These are phyloP conservation scores for Equus quagga DNA, from an alignment of 2,113 vertebrate species.

Conservation along the genomic window DNA sequence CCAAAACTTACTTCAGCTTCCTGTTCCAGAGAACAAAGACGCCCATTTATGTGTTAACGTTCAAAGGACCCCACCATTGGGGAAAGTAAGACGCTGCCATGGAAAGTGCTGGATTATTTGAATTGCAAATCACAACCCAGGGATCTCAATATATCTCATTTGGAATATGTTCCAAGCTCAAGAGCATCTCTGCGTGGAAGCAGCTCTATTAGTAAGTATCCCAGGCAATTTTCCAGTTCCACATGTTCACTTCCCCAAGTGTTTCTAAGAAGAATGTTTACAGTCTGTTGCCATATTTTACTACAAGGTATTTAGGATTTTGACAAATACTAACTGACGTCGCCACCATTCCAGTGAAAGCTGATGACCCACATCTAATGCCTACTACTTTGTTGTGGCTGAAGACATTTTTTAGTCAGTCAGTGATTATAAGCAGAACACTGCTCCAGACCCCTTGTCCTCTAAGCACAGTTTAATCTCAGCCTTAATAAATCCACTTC, in stretches of 20 bases:
- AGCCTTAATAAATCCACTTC: neutral
- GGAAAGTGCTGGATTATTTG: constrained; percentile 45
- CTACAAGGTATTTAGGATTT: constrained; percentile 81
- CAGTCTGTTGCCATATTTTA: constrained; percentile 77
- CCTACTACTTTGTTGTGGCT: constrained; percentile 53
- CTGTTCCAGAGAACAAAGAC: constrained; percentile 61
- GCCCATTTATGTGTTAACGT: constrained; percentile 46
- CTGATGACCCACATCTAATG: constrained; percentile 82
- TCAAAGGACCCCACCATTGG: constrained; percentile 48
- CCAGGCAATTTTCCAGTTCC: constrained; percentile 68
- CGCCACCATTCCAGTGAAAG: constrained; percentile 75
- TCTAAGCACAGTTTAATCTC: neutral
- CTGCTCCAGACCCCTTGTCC: constrained; percentile 15
- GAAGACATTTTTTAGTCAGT: constrained; percentile 64
- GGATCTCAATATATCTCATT: constrained; percentile 41
- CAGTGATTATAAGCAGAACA: constrained; percentile 58
- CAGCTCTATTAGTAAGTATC: constrained; percentile 70
- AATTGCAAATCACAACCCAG: constrained; percentile 70
- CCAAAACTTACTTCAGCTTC: constrained; percentile 45
- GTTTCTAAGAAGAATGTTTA: constrained; percentile 73
- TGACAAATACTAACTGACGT: constrained; percentile 83
- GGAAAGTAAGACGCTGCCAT: neutral
- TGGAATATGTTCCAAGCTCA: constrained; percentile 62
- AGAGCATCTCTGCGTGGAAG: constrained; percentile 72
- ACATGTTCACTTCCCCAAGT: constrained; percentile 55